Conservation (phyloP, 2,113 vertebrate species). For the Microcebus jonahi region DNA sequence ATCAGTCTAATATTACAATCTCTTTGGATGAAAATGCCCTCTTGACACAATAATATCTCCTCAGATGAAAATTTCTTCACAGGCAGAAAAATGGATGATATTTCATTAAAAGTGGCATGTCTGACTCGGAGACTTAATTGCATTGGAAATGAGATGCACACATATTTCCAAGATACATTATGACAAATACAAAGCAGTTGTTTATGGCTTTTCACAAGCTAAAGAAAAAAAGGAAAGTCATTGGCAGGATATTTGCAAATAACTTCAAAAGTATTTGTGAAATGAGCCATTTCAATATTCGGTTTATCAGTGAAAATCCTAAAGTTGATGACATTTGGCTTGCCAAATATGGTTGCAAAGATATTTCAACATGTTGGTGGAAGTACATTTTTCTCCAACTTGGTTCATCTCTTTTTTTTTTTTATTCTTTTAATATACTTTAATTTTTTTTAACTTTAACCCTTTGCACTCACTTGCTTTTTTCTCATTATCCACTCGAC, state of each 20-base stretch:
- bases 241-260: slow-evolving; percentile 49
- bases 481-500: no score
- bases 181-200: not conserved
- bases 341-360: not conserved
- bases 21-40: slow-evolving; percentile 42
- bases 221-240: slow-evolving; percentile 19
- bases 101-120: not conserved
- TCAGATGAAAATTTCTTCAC: slow-evolving; percentile 10
- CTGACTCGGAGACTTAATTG: not conserved
- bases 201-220: slow-evolving; percentile 44
- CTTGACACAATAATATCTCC: slow-evolving; percentile 32
- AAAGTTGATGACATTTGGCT: slow-evolving; percentile 1
- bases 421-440: no score
- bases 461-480: no score
- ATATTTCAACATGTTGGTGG: not conserved
- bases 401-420: not conserved
- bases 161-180: not conserved
- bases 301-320: not conserved
- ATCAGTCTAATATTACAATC: slow-evolving; percentile 29
- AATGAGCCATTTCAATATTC: slow-evolving; percentile 32
- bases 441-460: no score
- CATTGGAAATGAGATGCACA: slow-evolving; percentile 40
- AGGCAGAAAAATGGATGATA: not conserved
- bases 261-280: slow-evolving; percentile 40
- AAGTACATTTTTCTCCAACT: not conserved